Evolutionary conservation across 2,113 vertebrate genomes (phyloP), one percentile per base, ranked within the genome.

Genomic region (Lichenostomus cassidix): DNA sequence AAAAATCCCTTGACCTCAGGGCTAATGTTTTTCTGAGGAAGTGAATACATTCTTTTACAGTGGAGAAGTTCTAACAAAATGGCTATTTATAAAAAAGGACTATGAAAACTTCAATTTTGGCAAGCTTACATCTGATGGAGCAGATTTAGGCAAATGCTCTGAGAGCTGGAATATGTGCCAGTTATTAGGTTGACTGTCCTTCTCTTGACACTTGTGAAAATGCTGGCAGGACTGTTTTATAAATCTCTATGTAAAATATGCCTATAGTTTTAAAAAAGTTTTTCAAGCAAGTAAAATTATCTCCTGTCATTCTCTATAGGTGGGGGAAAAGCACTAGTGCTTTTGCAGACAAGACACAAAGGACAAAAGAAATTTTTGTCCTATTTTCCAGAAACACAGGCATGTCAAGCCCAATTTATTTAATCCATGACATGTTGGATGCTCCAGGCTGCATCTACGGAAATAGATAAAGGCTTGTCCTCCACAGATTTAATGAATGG

Each of bases 381-480:
- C 87, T 91, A 64, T 87, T 97, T 94, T 94, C 71, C 92, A 90
- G 79, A 93, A 94, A 83, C 64, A 77, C 39, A 46, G 83, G 15
- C 93, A 77, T 52, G 92, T 95, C 93, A 95, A 78, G 28, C 64
- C 31, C 31, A 75, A 92, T 95, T 94, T 92, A 63, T 88, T 68
- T 88, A 86, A 88, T 63, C 52, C 69, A 63, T 86, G 86, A 93
- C 88, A 94, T 59, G 59, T 17, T 83, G 59, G 82, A 59, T 63
- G 90, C 94, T 97, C 37, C 88, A 83, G 93, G 90, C 92, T 88
- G 65, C 60, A 92, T 95, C 68, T 68, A 81, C 0, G 0, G 56
- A 93, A 93, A 91, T 39, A 92, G 70, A 95, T 77, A 90, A 95
- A 96, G 94, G 87, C 92, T 86, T 80, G 89, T 94, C 82, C 95